Base-by-base conservation (phyloP, 1,140 invertebrate genomes). In the Drosophila grimshawi region DNA sequence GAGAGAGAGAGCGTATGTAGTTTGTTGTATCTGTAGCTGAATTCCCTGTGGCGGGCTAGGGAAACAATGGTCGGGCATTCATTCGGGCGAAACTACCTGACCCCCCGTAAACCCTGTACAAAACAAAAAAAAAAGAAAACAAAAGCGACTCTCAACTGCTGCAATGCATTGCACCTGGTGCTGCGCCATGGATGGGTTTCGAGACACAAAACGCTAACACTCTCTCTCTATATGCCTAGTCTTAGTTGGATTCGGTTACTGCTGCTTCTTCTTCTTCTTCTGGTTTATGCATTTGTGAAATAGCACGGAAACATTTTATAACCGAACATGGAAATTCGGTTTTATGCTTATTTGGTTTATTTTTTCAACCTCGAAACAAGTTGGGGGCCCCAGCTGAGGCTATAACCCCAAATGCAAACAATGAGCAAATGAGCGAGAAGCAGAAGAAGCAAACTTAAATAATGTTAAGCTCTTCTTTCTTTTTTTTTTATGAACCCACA, bases 241-340 rank as follows among this genome's bases (percentile, higher is more conserved):
- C 60, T 63, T 37, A 78, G 77, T 63, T 72, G 74, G 56, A 69
- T 41, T 35, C 3, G 7, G 37, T 6, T 49, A 10, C 39, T 10
- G 39, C 39, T 41, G 8, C 10, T 52, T 45, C 19, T 41, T 56
- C 68, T 45, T 61, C 30, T 6, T 57, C 59, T 45, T 3, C 57
- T 68, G 37, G 80, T 81, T 86, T 86, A 86, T 80, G 85, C 78
- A 80, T 86, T 88, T 89, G 85, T 88, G 80, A 88, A 76, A 76
- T 64, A 71, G 60, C 55, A 76, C 49, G 55, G 48, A 65, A 80
- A 83, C 68, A 86, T 89, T 88, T 88, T 89, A 88, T 83, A 88
- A 80, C 80, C 82, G 68, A 83, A 88, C 80, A 88, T 74, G 80
- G 85, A 88, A 88, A 76, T 82, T 65, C 51, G 62, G 62, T 39